Base-by-base conservation (phyloP, 2,113 vertebrate species). In the Aleadryas rufinucha region DNA sequence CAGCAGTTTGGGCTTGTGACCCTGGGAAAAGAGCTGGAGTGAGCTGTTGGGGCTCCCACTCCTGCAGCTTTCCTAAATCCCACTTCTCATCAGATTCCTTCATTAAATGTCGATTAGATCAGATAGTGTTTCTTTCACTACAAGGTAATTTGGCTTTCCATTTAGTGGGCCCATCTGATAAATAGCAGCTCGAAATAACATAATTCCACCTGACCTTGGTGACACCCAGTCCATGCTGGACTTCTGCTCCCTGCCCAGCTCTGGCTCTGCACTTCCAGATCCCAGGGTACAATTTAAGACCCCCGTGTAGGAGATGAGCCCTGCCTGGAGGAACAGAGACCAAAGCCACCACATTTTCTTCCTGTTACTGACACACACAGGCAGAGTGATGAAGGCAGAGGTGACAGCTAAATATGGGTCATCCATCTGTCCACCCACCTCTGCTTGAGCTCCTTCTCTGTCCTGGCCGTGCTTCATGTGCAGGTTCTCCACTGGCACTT, bases 91-190 rank as follows among this genome's bases (percentile, higher is more conserved):
- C 11, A 2, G 53, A 37, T 79, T 80, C 75, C 65, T 95, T 96
- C 71, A 96, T 97, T 95, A 94, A 84, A 77, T 1, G 5, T 76
- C 52, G 54, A 90, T 97, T 69, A 79, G 78, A 94, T 97, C 94
- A 69, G 64, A 17, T 6, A 59, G 18, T 24, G 35, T 50, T 81
- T 96, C 96, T 97, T 94, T 97, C 96, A 94, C n/a, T 90, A 75
- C 9, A 1, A 54, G 54, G 77, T 95, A 88, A 97, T 97, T 92
- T 87, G 57, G 28, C 37, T 96, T 95, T 93, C 96, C 88, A 70
- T 76, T 74, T 59, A 75, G 33, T 33, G 83, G 52, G 91, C 95
- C 86, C 72, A 94, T 94, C 95, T 96, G 91, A 96, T 97, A 96
- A 97, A 75, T 31, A 75, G 57, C 3, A 12, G 28, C 77, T 87